These are phyloP conservation scores for Trichoplusia ni DNA, from an alignment of 1,140 invertebrate genomes.

Conservation along the genomic window DNA sequence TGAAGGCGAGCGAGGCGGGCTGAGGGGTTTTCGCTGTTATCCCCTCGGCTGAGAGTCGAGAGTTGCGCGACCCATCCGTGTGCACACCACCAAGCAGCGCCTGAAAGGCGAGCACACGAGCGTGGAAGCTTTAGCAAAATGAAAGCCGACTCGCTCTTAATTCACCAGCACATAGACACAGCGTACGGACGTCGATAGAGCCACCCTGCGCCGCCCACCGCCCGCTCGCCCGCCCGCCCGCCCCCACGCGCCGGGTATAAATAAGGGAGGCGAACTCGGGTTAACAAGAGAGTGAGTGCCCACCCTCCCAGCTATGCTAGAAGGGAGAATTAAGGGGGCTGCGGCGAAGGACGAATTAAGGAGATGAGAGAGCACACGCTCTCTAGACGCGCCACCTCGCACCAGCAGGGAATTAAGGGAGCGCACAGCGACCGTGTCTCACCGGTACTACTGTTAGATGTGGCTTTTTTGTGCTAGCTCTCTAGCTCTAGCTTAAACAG, in stretches of 20 bases:
- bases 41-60: conserved; percentile 54
- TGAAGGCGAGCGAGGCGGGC: conserved; percentile 55
- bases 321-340: conserved; percentile 72
- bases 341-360: conserved; percentile 81
- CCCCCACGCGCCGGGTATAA: conserved; percentile 68
- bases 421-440: conserved; percentile 8
- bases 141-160: conserved; percentile 81
- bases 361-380: conserved; percentile 80
- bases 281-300: conserved; percentile 77
- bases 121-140: conserved; percentile 79
- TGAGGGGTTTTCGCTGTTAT: conserved; percentile 58
- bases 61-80: conserved; percentile 38
- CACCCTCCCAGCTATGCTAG: conserved; percentile 57
- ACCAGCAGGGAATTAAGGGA: conserved; percentile 63
- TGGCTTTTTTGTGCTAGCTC: not conserved
- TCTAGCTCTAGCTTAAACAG: not conserved
- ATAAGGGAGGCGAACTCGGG: conserved; percentile 76
- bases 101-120: conserved; percentile 79
- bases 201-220: conserved; percentile 48
- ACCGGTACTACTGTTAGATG: not conserved
- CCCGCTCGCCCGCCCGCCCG: no score
- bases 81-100: conserved; percentile 58
- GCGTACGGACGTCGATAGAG: conserved; percentile 68
- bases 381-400: conserved; percentile 74
- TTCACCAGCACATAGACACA: conserved; percentile 73